Evolutionary conservation across 2,888 invertebrate species (phyloP).

Genomic region (Pemphredon lugubris): DNA sequence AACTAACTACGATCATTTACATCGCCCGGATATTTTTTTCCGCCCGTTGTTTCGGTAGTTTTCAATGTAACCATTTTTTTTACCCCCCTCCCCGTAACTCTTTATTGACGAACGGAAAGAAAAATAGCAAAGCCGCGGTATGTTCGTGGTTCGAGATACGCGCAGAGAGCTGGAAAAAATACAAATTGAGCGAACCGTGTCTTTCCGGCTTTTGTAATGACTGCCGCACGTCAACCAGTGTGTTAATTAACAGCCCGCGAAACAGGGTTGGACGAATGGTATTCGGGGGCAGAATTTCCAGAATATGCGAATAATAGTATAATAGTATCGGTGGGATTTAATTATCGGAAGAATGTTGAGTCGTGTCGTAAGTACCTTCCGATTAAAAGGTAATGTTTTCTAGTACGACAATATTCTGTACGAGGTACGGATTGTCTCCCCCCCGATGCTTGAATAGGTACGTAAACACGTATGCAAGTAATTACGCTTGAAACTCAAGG

Average conservation of each 20-base stretch:
- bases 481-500: too few species aligned
- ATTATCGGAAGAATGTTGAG: too few species aligned
- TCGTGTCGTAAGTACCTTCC: too few species aligned
- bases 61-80: slow-evolving; percentile 7
- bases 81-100: not conserved
- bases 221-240: slow-evolving; percentile 26
- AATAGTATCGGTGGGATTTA: too few species aligned
- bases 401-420: too few species aligned
- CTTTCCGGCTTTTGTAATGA: slow-evolving; percentile 39
- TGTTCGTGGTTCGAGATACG: not conserved
- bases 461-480: too few species aligned
- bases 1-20: slow-evolving; percentile 17
- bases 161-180: slow-evolving; percentile 13
- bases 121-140: slow-evolving; percentile 1
- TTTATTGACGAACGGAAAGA: slow-evolving; percentile 18
- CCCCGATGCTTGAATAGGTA: too few species aligned
- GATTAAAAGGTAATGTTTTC: too few species aligned
- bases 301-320: too few species aligned
- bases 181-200: slow-evolving; percentile 33
- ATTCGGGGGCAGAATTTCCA: slow-evolving; percentile 4
- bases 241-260: slow-evolving; percentile 65
- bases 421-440: too few species aligned
- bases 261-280: slow-evolving; percentile 52
- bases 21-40: slow-evolving; percentile 16
- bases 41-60: not conserved